These are phyloP conservation scores for Strigamia transsilvanica DNA, from an alignment of 2,888 invertebrate species.

Conservation along the genomic window DNA sequence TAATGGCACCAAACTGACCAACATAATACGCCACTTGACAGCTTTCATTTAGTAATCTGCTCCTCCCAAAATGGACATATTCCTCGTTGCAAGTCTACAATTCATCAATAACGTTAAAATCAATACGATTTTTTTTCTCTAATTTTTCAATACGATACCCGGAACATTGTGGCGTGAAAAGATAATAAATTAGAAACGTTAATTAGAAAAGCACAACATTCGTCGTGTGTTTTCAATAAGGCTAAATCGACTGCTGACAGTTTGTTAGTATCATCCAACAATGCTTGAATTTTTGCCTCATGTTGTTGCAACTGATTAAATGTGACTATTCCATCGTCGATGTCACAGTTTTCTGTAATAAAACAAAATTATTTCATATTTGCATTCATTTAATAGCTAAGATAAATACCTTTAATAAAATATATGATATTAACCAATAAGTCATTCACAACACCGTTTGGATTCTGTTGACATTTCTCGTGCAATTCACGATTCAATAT, in stretches of 20 bases:
- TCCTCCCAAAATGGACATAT: not conserved
- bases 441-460: not conserved
- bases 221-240: not conserved
- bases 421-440: not conserved
- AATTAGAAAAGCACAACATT: slow-evolving; percentile 20
- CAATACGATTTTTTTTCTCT: not conserved
- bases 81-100: not conserved
- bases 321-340: not conserved
- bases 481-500: not conserved
- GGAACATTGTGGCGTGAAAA: not conserved
- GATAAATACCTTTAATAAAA: not conserved
- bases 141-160: not conserved
- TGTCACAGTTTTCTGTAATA: not conserved
- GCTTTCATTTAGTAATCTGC: slow-evolving; percentile 3
- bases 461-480: slow-evolving; percentile 2
- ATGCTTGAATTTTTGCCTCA: not conserved
- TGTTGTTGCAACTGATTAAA: not conserved
- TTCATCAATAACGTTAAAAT: not conserved
- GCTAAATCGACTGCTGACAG: slow-evolving; percentile 18
- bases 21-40: not conserved
- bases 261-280: not conserved
- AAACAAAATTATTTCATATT: not conserved
- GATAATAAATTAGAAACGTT: slow-evolving; percentile 11
- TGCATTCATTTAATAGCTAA: not conserved
- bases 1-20: slow-evolving; percentile 33